Conservation (phyloP, 1,140 invertebrate genomes). For the Cecropterus lyciades region DNA sequence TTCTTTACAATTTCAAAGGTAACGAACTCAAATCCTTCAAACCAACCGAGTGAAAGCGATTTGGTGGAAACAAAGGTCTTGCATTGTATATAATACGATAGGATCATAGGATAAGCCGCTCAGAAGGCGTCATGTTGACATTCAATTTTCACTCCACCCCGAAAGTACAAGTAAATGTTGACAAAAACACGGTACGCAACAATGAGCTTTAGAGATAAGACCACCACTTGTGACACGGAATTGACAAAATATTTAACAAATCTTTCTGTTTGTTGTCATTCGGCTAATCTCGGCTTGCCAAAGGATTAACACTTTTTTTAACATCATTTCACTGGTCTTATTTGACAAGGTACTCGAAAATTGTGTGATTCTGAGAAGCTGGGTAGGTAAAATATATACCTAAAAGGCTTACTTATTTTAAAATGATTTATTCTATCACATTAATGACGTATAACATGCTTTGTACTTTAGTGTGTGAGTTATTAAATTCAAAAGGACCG, state of each 20-base stretch:
- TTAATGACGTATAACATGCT: too few species aligned
- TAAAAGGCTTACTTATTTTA: too few species aligned
- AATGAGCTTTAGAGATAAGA: constrained; percentile 56
- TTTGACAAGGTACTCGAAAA: constrained; percentile 23
- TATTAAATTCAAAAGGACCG: too few species aligned
- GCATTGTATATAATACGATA: constrained; percentile 44
- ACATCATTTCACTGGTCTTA: constrained; percentile 34
- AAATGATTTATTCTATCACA: too few species aligned
- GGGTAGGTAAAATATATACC: neutral
- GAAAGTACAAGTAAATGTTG: constrained; percentile 43
- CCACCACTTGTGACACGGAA: constrained; percentile 68
- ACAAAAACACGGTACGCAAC: constrained; percentile 56
- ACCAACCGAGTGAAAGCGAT: constrained; percentile 63
- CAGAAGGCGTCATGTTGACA: constrained; percentile 63
- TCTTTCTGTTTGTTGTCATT: constrained; percentile 57
- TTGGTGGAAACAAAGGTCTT: constrained; percentile 49
- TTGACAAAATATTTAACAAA: constrained; percentile 79
- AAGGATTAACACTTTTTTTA: constrained; percentile 41
- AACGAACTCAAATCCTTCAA: constrained; percentile 31
- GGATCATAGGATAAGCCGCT: constrained; percentile 50
- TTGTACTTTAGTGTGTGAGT: too few species aligned
- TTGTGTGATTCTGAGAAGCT: constrained; percentile 21
- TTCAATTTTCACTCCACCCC: constrained; percentile 64
- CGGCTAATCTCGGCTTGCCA: constrained; percentile 55
- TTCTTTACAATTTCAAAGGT: constrained; percentile 4